These are phyloP conservation scores for Holothuria scabra DNA, from an alignment of 53 echinoderm and acorn worm genomes.

Conservation along the genomic window DNA sequence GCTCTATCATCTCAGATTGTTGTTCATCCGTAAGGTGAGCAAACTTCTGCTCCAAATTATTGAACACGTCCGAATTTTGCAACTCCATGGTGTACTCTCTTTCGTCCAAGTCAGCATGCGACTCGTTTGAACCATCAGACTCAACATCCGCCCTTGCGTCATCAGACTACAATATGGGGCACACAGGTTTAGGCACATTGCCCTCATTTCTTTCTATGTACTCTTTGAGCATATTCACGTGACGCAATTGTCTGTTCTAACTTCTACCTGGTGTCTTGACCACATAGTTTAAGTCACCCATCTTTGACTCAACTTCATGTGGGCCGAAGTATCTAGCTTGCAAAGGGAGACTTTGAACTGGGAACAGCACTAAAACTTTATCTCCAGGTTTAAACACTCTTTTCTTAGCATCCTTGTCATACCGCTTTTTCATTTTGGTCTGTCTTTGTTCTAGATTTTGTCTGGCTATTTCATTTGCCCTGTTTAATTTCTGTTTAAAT, in stretches of 20 bases:
- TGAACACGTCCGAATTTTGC: conserved; percentile 35
- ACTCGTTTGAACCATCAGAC: background rate
- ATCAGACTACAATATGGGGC: background rate
- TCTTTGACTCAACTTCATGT: conserved; percentile 42
- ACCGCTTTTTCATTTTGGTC: conserved; percentile 54
- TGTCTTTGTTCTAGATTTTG: conserved; percentile 53
- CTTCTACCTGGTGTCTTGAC: conserved; percentile 55
- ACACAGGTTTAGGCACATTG: background rate
- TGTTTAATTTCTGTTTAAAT: conserved; percentile 46
- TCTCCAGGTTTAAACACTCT: conserved; percentile 54
- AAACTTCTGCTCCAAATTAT: conserved; percentile 28
- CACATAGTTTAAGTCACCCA: conserved; percentile 54
- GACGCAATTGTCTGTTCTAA: conserved; percentile 50
- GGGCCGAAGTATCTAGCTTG: conserved; percentile 54
- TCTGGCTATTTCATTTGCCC: conserved; percentile 52
- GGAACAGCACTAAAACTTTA: conserved; percentile 60
- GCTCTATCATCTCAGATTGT: conserved; percentile 31
- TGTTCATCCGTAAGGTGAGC: conserved; percentile 40
- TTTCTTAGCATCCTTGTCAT: conserved; percentile 36
- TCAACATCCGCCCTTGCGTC: background rate
- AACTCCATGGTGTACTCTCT: background rate
- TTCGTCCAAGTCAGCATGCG: background rate
- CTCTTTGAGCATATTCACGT: conserved; percentile 66
- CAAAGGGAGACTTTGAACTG: conserved; percentile 30
- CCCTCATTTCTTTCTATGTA: conserved; percentile 29